A percentile compares a stretch with the other conserved stretches of the same genome.
Evolutionary conservation across 2,797 vertebrate species (phyloP).

Genomic region (Philypnodon macrostomus): DNA sequence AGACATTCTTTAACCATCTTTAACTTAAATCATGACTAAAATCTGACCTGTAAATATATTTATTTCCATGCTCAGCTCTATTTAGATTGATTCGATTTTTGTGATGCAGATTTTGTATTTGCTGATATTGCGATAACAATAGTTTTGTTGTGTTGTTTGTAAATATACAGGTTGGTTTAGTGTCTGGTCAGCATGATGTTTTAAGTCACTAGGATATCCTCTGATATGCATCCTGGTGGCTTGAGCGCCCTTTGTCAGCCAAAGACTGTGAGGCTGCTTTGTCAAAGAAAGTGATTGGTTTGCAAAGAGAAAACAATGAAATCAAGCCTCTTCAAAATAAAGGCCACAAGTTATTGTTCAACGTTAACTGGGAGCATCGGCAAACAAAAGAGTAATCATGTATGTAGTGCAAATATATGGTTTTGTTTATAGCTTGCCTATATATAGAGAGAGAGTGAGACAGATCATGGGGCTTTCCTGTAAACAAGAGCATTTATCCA

Average conservation of each 20-base stretch:
- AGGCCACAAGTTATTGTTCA: slow-evolving; percentile 40
- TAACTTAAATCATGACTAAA: too few relatives aligned
- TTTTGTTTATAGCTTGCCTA: slow-evolving; percentile 47
- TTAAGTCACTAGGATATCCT: slow-evolving; percentile 3
- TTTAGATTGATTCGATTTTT: too few relatives aligned
- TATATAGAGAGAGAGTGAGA: slow-evolving; percentile 50
- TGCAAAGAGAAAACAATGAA: slow-evolving; percentile 52
- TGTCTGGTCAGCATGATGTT: too few relatives aligned
- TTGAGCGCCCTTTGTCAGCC: slow-evolving; percentile 35
- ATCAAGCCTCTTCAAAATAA: slow-evolving; percentile 46
- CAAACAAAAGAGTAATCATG: slow-evolving; percentile 37
- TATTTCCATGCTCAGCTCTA: too few relatives aligned
- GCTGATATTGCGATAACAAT: too few relatives aligned
- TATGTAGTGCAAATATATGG: slow-evolving; percentile 35
- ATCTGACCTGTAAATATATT: too few relatives aligned
- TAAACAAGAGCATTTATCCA: slow-evolving; percentile 65
- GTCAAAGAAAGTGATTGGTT: slow-evolving; percentile 42
- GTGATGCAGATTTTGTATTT: too few relatives aligned
- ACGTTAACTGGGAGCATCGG: slow-evolving; percentile 35
- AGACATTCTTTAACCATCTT: too few relatives aligned
- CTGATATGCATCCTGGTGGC: slow-evolving; percentile 34
- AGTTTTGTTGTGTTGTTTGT: too few relatives aligned
- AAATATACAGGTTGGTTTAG: too few relatives aligned
- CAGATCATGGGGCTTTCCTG: slow-evolving; percentile 48
- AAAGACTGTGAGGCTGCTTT: slow-evolving; percentile 35